Conservation (phyloP, 2,888 invertebrate species). For the Watsonalla cultraria region DNA sequence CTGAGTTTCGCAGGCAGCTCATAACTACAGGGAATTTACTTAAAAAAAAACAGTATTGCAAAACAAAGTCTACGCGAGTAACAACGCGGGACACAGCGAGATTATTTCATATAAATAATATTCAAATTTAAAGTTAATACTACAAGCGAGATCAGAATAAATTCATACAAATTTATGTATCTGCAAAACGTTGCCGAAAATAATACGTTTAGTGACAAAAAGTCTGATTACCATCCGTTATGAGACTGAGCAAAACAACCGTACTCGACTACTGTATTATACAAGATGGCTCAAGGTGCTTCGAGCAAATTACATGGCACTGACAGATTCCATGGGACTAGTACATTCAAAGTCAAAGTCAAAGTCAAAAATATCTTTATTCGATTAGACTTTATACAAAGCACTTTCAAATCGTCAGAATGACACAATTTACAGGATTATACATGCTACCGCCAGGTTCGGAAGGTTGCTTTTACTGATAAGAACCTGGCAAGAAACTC, state of each 20-base stretch:
- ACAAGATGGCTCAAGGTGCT: neutral
- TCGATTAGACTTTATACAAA: too few relatives aligned
- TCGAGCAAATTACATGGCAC: neutral
- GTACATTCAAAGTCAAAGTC: too few relatives aligned
- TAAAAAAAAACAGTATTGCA: too few relatives aligned
- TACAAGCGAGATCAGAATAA: slow-evolving; percentile 37
- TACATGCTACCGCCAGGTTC: too few relatives aligned
- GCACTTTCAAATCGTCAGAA: too few relatives aligned
- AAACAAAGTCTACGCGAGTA: neutral
- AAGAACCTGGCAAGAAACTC: too few relatives aligned
- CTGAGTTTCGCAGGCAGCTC: too few relatives aligned
- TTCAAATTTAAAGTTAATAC: slow-evolving; percentile 43
- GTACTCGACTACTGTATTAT: neutral
- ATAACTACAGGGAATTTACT: too few relatives aligned
- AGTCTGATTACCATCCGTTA: neutral
- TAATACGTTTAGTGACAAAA: neutral
- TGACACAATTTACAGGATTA: too few relatives aligned
- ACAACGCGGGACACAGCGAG: neutral
- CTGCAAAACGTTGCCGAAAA: slow-evolving; percentile 37
- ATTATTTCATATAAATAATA: slow-evolving; percentile 17
- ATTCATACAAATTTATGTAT: slow-evolving; percentile 68
- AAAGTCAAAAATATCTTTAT: too few relatives aligned
- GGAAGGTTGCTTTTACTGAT: too few relatives aligned
- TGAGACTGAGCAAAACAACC: neutral
- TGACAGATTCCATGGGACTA: too few relatives aligned